Percentiles rank a stretch among this genome's conserved stretches.
Evolutionary conservation across 2,888 invertebrate genomes (phyloP).

Genomic region (Chaetogeoica ovagalla): DNA sequence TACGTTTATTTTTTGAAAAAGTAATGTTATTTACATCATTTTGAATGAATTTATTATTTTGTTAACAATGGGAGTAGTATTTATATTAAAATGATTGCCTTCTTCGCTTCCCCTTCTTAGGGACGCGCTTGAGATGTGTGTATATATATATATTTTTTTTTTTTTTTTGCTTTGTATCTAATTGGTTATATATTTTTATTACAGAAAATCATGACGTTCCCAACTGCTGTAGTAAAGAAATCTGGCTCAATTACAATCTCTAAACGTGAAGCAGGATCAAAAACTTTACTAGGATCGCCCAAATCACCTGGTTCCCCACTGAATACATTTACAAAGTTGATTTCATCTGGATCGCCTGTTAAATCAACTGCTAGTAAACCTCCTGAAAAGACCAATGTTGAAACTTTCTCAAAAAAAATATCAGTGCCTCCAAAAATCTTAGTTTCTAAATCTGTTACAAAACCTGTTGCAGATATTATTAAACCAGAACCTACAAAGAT

Average conservation of each 20-base stretch:
- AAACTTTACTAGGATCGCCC: constrained; percentile 20
- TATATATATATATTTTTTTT: too few species aligned
- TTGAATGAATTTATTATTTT: too few species aligned
- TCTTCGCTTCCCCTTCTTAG: too few species aligned
- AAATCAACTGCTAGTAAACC: background rate
- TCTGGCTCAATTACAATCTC: constrained; percentile 24
- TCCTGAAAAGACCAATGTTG: background rate
- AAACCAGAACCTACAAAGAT: constrained; percentile 12
- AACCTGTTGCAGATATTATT: constrained; percentile 17
- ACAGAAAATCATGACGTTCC: constrained; percentile 40
- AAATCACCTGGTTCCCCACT: constrained; percentile 26
- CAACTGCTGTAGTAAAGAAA: constrained; percentile 25
- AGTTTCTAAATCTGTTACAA: constrained; percentile 9
- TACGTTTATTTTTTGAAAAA: too few species aligned
- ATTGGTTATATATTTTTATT: constrained; percentile 13
- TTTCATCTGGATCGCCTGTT: background rate
- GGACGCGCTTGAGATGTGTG: too few species aligned
- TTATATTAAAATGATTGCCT: too few species aligned
- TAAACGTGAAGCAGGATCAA: constrained; percentile 37
- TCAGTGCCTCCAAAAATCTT: constrained; percentile 5
- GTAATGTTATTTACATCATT: too few species aligned
- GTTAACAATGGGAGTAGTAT: too few species aligned
- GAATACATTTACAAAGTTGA: background rate
- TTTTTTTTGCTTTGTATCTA: too few species aligned
- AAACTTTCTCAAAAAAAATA: constrained; percentile 13